phyloP scores from a whole-genome alignment of 2,888 invertebrate species.

The Dioctria rufipes region DNA sequence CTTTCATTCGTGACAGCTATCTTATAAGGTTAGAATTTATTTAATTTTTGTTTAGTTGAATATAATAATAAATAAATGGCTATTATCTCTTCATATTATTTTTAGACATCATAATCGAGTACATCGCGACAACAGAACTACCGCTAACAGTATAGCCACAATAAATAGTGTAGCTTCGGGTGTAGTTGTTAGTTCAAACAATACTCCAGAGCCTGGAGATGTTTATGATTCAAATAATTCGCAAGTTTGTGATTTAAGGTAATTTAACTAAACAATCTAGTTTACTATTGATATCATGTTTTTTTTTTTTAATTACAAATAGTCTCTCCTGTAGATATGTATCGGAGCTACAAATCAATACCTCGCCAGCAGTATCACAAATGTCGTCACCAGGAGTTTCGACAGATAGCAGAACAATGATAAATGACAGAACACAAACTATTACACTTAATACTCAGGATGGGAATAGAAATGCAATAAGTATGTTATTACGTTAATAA shows the following conservation, averaged over 20 bases:
- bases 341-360: slow-evolving; percentile 62
- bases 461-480: slow-evolving; percentile 61
- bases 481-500: slow-evolving; percentile 52
- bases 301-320: slow-evolving; percentile 3
- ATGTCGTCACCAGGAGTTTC: slow-evolving; percentile 61
- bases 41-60: neutral
- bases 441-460: slow-evolving; percentile 60
- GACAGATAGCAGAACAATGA: slow-evolving; percentile 59
- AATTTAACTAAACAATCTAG: neutral
- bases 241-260: slow-evolving; percentile 65
- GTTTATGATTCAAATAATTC: slow-evolving; percentile 62
- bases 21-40: slow-evolving; percentile 75
- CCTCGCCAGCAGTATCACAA: slow-evolving; percentile 62
- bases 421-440: slow-evolving; percentile 39
- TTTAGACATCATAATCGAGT: slow-evolving; percentile 81
- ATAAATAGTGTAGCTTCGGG: slow-evolving; percentile 72
- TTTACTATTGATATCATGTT: neutral
- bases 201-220: slow-evolving; percentile 62
- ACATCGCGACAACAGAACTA: slow-evolving; percentile 77
- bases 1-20: slow-evolving; percentile 84
- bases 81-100: neutral
- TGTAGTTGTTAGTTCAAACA: slow-evolving; percentile 60
- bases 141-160: slow-evolving; percentile 74
- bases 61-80: neutral
- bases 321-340: slow-evolving; percentile 61